phyloP scores from a whole-genome alignment of 2,888 invertebrate genomes.

The Cephus nigrinus region DNA sequence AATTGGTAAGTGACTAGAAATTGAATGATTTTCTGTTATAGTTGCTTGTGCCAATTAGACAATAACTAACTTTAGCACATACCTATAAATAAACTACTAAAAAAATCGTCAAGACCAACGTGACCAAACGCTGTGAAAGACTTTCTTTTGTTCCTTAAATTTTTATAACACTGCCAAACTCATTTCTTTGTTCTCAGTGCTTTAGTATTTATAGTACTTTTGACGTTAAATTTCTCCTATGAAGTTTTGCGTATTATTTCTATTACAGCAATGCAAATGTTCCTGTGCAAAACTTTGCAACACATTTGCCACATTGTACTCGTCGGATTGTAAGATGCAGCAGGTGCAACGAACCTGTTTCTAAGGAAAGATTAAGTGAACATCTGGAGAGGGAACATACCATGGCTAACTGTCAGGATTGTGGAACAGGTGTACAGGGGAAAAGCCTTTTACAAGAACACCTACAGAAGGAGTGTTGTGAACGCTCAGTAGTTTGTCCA shows the following conservation, averaged over 20 bases:
- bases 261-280: not conserved
- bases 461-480: slow-evolving; percentile 61
- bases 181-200: not conserved
- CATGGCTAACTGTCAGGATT: not conserved
- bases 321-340: not conserved
- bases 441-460: not conserved
- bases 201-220: not conserved
- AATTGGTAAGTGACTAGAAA: not conserved
- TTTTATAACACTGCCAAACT: not conserved
- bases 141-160: not conserved
- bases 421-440: not conserved
- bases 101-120: not conserved
- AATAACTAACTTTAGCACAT: not conserved
- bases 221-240: not conserved
- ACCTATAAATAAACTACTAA: not conserved
- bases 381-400: not conserved
- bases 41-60: not conserved
- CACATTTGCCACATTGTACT: not conserved
- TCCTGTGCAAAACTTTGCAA: not conserved
- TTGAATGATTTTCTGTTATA: not conserved
- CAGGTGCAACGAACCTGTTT: not conserved
- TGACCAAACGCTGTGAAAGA: not conserved
- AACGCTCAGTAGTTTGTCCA: slow-evolving; percentile 72
- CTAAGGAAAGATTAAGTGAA: not conserved
- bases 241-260: not conserved